Percentiles rank a stretch among this genome's conserved stretches.
Evolutionary conservation across 2,888 invertebrate species (phyloP).

Genomic region (Carabus problematicus): DNA sequence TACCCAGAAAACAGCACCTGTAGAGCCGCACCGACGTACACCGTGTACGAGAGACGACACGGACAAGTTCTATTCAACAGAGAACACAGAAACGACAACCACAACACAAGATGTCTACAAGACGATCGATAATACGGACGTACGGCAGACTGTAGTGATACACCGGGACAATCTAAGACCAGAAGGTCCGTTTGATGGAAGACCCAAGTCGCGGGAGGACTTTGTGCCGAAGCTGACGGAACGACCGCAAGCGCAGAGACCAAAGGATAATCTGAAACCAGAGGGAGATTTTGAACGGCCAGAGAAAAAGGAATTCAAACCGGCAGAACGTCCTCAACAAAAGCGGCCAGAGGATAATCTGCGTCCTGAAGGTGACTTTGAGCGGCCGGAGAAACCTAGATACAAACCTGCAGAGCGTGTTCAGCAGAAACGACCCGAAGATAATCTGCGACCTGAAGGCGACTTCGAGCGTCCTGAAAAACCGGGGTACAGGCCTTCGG

Average conservation of each 20-base stretch:
- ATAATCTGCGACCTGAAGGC: slow-evolving; percentile 65
- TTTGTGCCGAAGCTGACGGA: slow-evolving; percentile 56
- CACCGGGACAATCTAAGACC: slow-evolving; percentile 62
- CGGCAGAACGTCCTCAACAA: slow-evolving; percentile 53
- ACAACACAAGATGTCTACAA: slow-evolving; percentile 70
- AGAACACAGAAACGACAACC: slow-evolving; percentile 65
- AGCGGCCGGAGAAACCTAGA: slow-evolving; percentile 59
- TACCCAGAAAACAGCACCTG: slow-evolving; percentile 64
- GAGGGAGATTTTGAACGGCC: slow-evolving; percentile 58
- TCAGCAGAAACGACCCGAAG: slow-evolving; percentile 57
- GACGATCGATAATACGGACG: slow-evolving; percentile 67
- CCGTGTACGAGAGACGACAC: slow-evolving; percentile 78
- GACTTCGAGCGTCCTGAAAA: slow-evolving; percentile 55
- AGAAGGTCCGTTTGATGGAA: slow-evolving; percentile 63
- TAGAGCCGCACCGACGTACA: slow-evolving; percentile 67
- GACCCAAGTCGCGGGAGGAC: slow-evolving; percentile 59
- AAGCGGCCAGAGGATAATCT: slow-evolving; percentile 64
- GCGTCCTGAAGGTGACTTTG: slow-evolving; percentile 63
- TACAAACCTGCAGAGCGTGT: slow-evolving; percentile 59
- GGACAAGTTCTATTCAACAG: slow-evolving; percentile 71
- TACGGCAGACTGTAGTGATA: slow-evolving; percentile 57
- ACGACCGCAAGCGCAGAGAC: slow-evolving; percentile 56
- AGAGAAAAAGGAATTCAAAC: slow-evolving; percentile 46
- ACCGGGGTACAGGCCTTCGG: slow-evolving; percentile 53
- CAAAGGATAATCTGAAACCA: slow-evolving; percentile 59